Conservation (phyloP, 2,113 vertebrate genomes). For the Dolichallabes microphthalmus region DNA sequence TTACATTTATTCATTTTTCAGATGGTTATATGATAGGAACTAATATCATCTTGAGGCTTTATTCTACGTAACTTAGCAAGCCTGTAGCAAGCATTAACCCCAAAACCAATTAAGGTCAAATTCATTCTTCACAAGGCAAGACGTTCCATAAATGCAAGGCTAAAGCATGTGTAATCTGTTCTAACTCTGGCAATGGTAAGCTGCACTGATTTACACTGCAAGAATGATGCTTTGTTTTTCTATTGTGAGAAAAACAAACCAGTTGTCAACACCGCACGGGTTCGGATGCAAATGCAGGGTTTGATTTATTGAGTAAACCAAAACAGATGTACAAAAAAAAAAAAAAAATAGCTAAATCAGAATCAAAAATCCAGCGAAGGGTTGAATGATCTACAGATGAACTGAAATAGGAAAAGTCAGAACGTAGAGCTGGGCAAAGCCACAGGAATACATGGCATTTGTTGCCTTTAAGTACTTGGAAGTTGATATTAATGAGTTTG, state of each 20-base stretch:
- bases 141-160: background rate
- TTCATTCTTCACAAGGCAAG: constrained; percentile 2
- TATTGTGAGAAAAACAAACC: background rate
- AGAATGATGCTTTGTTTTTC: background rate
- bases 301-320: background rate
- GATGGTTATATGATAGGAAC: background rate
- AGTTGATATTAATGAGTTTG: background rate
- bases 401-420: background rate
- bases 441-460: background rate
- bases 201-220: background rate
- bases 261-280: background rate
- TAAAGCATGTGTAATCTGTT: background rate
- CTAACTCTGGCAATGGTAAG: background rate
- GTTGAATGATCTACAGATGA: no score
- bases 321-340: background rate
- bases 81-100: background rate
- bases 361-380: background rate
- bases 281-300: background rate
- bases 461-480: background rate
- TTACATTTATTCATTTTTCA: background rate
- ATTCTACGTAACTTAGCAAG: background rate
- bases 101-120: background rate
- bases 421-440: background rate
- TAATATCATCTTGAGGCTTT: background rate
- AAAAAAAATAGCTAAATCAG: background rate